phyloP scores from a whole-genome alignment of 2,113 vertebrate species.

The Boleophthalmus pectinirostris region DNA sequence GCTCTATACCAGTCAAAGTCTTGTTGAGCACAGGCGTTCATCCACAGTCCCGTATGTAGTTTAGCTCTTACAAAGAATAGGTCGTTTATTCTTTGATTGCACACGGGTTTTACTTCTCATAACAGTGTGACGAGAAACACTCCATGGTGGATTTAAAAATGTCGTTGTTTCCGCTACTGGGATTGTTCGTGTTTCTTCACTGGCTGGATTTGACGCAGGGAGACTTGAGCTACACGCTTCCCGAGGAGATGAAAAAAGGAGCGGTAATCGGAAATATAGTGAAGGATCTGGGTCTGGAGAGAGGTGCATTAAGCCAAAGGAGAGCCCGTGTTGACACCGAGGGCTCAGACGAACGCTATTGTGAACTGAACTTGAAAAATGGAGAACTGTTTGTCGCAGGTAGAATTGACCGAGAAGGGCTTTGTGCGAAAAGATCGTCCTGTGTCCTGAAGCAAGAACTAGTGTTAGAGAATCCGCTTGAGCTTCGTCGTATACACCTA shows the following conservation, averaged over 20 bases:
- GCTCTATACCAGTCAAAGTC: constrained; percentile 36
- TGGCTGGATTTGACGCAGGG: constrained; percentile 11
- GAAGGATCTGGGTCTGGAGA: constrained; percentile 78
- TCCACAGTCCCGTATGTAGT: not conserved
- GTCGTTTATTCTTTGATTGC: not conserved
- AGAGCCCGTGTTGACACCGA: constrained; percentile 78
- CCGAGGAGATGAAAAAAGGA: constrained; percentile 76
- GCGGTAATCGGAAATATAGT: constrained; percentile 77
- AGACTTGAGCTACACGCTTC: constrained; percentile 71
- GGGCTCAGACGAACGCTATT: constrained; percentile 59
- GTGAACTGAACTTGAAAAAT: constrained; percentile 63
- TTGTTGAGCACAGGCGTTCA: not conserved
- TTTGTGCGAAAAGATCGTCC: constrained; percentile 65
- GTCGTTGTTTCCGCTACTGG: not conserved
- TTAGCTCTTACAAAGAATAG: not conserved
- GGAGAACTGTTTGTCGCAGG: constrained; percentile 74
- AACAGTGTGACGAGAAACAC: not conserved
- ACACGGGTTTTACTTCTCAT: not conserved
- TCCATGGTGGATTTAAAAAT: not conserved
- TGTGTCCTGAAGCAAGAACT: constrained; percentile 75
- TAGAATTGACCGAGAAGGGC: constrained; percentile 76
- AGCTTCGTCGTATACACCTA: constrained; percentile 57
- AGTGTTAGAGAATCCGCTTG: constrained; percentile 64
- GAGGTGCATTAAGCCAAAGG: constrained; percentile 69
- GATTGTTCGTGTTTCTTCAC: constrained; percentile 8